A percentile compares a stretch with the other conserved stretches of the same genome.
These are phyloP conservation scores for Sebastolobus altivelis DNA, from an alignment of 2,797 vertebrate genomes.

Conservation along the genomic window DNA sequence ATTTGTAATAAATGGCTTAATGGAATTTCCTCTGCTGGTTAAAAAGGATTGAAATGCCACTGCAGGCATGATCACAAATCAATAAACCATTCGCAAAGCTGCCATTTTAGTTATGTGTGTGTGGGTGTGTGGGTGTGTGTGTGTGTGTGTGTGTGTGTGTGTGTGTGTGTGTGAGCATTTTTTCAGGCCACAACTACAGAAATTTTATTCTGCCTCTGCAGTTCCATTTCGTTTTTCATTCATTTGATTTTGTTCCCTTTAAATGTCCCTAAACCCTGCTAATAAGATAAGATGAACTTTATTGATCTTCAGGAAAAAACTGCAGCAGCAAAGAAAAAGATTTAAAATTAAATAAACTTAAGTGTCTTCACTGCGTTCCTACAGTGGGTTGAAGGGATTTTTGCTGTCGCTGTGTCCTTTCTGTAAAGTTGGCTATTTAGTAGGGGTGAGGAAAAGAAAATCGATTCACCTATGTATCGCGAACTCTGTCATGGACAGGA, in stretches of 20 bases:
- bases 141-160: slow-evolving; percentile 3
- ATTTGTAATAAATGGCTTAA: slow-evolving; percentile 63
- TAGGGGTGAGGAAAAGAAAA: no score
- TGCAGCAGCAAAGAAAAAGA: slow-evolving; percentile 13
- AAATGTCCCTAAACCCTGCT: slow-evolving; percentile 31
- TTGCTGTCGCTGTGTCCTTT: not conserved
- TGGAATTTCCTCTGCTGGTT: slow-evolving; percentile 67
- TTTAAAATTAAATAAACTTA: not conserved
- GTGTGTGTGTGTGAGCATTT: not conserved
- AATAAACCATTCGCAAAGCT: slow-evolving; percentile 61
- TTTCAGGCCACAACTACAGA: not conserved
- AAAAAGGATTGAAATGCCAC: slow-evolving; percentile 71
- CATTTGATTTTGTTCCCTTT: slow-evolving; percentile 30
- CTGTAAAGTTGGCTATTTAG: not conserved
- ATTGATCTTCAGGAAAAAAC: slow-evolving; percentile 32
- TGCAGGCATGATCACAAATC: slow-evolving; percentile 73
- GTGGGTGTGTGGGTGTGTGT: slow-evolving; percentile 4
- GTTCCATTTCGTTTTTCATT: slow-evolving; percentile 28
- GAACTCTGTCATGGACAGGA: no score
- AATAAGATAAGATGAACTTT: slow-evolving; percentile 43
- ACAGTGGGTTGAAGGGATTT: not conserved
- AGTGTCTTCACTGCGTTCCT: not conserved
- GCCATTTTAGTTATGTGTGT: slow-evolving; percentile 35
- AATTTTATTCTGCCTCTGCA: slow-evolving; percentile 25
- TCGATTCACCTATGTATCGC: no score